Base-by-base conservation (phyloP, 30 jellyfish, hydroid and myxozoan genomes). In the Rhopilema esculentum region DNA sequence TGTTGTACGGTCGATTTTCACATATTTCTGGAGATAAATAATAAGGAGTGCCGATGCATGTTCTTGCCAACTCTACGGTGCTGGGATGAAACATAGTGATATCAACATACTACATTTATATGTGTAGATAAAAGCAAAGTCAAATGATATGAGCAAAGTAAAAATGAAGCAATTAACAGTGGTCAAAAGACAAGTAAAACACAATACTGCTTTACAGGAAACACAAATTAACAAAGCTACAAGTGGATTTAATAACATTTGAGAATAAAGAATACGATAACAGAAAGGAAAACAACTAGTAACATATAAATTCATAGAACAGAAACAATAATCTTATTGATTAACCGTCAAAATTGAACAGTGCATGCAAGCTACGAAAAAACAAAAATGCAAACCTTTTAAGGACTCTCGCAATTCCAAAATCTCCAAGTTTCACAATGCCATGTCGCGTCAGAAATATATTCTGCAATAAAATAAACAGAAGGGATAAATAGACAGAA, bases 41-140 rank as follows among this genome's bases (percentile, higher is more conserved):
- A 67, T 95, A 95, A 12, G 99, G 99, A 0, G 99, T 95, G 24
- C 99, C 99, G 64, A 95, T 95, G 77, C 99, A 95, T 8, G 99
- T 95, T 30, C 97, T 83, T 19, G 99, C 99, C 20, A 95, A 78
- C 61, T 95, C 99, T 81, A 95, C 92, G 27, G 99, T 95, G 86
- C 99, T 95, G 66, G 8, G 61, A 28, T 0, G 48, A 20, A 65
- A 8, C 1, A 75, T 7, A 40, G 9, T 29, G 24, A 74, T 1
- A 4, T 1, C 21, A 32, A 30, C 17, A 6, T 4, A 19, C 29
- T 4, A 32, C 9, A 20, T 71, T 19, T 19, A 66, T 15, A 21
- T 25, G 16, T 9, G 16, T 66, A 66, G 32, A 16, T 22, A 19
- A 12, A 12, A 16, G 75, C 16, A 72, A 84, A 17, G 53, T 9